Evolutionary conservation across 1,140 invertebrate genomes (phyloP).

Genomic region (Euwallacea similis): DNA sequence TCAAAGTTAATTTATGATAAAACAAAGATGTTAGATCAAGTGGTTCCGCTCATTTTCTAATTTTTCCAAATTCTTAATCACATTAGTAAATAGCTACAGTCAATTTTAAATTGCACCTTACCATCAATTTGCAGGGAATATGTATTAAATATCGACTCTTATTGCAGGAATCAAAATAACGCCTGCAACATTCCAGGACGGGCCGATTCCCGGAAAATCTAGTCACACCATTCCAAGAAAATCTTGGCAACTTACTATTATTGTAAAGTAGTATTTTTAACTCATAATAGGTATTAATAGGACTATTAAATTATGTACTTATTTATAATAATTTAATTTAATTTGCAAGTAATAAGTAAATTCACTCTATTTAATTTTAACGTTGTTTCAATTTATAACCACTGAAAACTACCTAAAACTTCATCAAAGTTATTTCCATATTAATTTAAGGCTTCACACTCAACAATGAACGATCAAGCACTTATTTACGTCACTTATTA

Average conservation of each 20-base stretch:
- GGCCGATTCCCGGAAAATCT: constrained; percentile 25
- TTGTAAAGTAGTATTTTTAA: constrained; percentile 36
- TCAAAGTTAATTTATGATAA: constrained; percentile 16
- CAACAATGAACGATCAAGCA: no score
- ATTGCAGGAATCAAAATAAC: constrained; percentile 39
- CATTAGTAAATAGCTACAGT: neutral
- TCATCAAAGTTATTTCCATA: no score
- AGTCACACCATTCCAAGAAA: constrained; percentile 36
- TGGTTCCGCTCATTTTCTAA: neutral
- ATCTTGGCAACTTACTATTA: constrained; percentile 36
- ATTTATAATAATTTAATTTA: constrained; percentile 25
- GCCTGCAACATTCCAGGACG: neutral
- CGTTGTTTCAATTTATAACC: no score
- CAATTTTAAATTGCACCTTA: no score
- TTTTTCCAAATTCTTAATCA: neutral
- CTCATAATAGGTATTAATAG: constrained; percentile 32
- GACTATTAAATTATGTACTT: constrained; percentile 32
- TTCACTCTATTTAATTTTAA: no score
- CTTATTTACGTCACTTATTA: no score
- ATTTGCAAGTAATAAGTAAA: no score
- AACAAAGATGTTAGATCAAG: neutral
- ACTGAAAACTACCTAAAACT: no score
- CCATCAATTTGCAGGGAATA: no score
- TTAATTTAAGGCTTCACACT: no score
- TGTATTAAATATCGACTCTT: constrained; percentile 7